Conservation (phyloP, 92 coral and sea anemone species). For the Heteractis magnifica region DNA sequence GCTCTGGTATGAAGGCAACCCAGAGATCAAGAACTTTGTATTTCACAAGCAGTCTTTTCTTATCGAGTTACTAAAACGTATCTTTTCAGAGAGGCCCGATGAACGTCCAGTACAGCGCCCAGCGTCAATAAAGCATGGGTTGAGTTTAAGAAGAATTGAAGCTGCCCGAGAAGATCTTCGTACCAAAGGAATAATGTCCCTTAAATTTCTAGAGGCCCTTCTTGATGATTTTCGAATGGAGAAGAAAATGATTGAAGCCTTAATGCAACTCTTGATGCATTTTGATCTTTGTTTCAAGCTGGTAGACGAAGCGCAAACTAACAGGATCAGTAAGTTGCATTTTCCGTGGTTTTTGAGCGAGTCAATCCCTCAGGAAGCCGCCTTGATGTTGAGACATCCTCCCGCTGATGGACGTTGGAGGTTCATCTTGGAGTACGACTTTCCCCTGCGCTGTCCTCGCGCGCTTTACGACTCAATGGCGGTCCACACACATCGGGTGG, state of each 20-base stretch:
- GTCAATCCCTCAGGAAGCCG: constrained; percentile 20
- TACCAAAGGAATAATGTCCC: constrained; percentile 55
- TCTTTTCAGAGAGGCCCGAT: constrained; percentile 46
- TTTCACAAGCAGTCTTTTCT: constrained; percentile 64
- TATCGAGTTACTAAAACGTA: constrained; percentile 46
- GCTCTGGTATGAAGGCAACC: constrained; percentile 60
- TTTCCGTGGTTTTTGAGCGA: constrained; percentile 71
- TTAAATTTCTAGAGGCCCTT: constrained; percentile 38
- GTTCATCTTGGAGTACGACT: constrained; percentile 54
- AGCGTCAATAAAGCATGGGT: constrained; percentile 12
- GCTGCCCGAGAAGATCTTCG: constrained; percentile 47
- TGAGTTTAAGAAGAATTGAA: constrained; percentile 19
- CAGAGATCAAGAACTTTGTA: constrained; percentile 46
- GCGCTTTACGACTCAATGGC: constrained; percentile 55
- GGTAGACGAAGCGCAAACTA: background rate
- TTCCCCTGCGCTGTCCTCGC: constrained; percentile 46
- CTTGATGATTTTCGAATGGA: constrained; percentile 38
- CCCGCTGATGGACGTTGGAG: background rate
- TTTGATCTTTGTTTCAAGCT: constrained; percentile 57
- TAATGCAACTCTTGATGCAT: constrained; percentile 59
- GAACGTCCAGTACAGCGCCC: background rate
- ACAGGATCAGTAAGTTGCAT: constrained; percentile 33
- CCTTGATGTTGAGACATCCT: background rate
- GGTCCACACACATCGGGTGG: constrained; percentile 49
- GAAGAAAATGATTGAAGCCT: constrained; percentile 49